Evolutionary conservation across 1,140 invertebrate genomes (phyloP), one percentile per base, ranked within the genome.

Genomic region (Lasioglossum albipes): DNA sequence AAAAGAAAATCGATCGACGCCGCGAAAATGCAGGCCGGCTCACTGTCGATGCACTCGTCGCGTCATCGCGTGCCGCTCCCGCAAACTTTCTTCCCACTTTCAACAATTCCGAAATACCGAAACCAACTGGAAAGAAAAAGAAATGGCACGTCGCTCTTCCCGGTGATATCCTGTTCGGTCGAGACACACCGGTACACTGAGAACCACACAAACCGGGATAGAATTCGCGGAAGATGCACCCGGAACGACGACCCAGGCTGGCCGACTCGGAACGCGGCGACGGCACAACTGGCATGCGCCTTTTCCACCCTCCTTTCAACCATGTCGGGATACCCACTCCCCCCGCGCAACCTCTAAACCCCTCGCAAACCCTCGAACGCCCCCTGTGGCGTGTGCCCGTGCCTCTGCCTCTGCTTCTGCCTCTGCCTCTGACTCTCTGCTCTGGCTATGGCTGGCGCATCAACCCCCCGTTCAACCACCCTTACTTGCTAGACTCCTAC

Each of bases 281-380:
- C 88, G 84, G 86, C 87, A 87, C 90, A 88, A 91, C 90, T 91
- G 90, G 77, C 88, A 85, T 83, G 85, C 87, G 87, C 77, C 82
- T 79, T 76, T 83, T 73, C 81, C 80, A 79, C 82, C 84, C 82
- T 76, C 69, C 70, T 70, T 75, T 81, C 62, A 36, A 36, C 76
- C 68, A 68, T 61, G 54, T 59, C 71, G 74, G 72, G n/a, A 36
- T 36, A 36, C 36, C 36, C 36, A 36, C 36, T 5, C 5, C 36
- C 36, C 36, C 36, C 36, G 1, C 36, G 36, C 36, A 36, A 36
- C 36, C 36, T 65, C 52, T 75, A 69, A 61, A 52, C 66, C 65
- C 62, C 72, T 7, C 20, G 20, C 57, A 7, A 54, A 68, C 79
- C 74, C 13, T 61, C 45, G 36, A 54, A 73, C 73, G 18, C 62